Evolutionary conservation across 2,113 vertebrate species (phyloP).

Genomic region (Delphinus delphis): DNA sequence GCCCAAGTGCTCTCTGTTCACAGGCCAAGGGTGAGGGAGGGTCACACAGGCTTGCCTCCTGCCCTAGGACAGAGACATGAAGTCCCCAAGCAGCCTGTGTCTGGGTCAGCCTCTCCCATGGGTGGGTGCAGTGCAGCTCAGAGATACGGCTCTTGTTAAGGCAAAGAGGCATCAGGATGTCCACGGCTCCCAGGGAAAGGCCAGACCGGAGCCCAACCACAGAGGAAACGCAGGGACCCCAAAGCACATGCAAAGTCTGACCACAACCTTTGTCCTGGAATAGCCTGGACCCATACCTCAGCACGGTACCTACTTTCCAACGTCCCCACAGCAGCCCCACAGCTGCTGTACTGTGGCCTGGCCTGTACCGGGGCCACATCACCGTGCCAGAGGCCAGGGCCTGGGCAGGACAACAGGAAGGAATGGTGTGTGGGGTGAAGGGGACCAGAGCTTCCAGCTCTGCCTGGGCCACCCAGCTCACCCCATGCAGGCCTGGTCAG

Average conservation of each 20-base stretch:
- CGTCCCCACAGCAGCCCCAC: background rate
- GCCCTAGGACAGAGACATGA: background rate
- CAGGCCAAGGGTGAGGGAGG: background rate
- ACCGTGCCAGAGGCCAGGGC: background rate
- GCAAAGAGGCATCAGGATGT: slow-evolving; percentile 53
- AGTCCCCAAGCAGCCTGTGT: background rate
- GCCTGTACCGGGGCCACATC: background rate
- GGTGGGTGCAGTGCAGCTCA: background rate
- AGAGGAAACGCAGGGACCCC: background rate
- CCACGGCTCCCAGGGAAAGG: background rate
- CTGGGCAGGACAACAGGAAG: background rate
- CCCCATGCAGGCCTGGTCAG: background rate
- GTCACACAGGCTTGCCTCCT: background rate
- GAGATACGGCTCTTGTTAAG: slow-evolving; percentile 39
- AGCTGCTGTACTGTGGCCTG: background rate
- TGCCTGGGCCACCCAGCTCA: background rate
- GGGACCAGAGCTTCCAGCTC: background rate
- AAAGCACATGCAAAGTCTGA: background rate
- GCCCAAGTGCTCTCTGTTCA: background rate
- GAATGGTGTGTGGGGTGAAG: background rate
- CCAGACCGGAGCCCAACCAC: background rate
- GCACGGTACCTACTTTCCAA: no score
- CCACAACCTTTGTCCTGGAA: background rate
- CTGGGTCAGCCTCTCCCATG: background rate
- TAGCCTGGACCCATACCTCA: background rate